Base-by-base conservation (phyloP, 2,113 vertebrate species). In the Mesoclemmys tuberculata region DNA sequence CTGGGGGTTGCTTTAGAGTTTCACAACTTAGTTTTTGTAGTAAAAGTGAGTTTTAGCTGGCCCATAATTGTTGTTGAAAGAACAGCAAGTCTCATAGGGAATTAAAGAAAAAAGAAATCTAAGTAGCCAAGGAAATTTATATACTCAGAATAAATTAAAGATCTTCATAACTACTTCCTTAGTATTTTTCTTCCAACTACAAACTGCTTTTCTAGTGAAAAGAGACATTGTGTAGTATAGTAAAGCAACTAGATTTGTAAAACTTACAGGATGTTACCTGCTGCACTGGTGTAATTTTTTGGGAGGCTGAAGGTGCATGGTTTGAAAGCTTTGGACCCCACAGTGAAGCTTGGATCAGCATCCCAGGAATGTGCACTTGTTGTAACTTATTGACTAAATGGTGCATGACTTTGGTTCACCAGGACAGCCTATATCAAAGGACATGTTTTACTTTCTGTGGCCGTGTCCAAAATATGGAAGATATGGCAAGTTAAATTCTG, bases 391-490 rank as follows among this genome's bases (percentile, higher is more conserved):
- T 92, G 4, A 3, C 64, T 2, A 29, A 81, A 22, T 68, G 46
- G 1, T 84, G 5, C 88, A 64, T 13, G 5, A 16, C 61, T 81
- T 92, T 92, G 1, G 54, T 89, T 88, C 31, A 41, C 13, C 89
- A 48, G 14, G 49, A 54, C 49, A 29, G 61, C 90, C 55, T 61
- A 6, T 3, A 48, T 52, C 1, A 24, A 54, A 89, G 38, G 21
- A 91, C 80, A 52, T 19, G 79, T 92, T 19, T n/a, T 82, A 78
- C 58, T 88, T 31, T 44, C 41, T 77, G 4, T 46, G 74, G 5
- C 6, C 27, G 91, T 5, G 55, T 87, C 91, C 29, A 54, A 92
- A 75, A 35, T 94, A 56, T 35, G 94, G 93, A 61, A 96, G 78
- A 91, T 84, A 44, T 13, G 11, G 1, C 5, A 3, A 58, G 22